Base-by-base conservation (phyloP, 2,888 invertebrate species). In the Margaritifera margaritifera region DNA sequence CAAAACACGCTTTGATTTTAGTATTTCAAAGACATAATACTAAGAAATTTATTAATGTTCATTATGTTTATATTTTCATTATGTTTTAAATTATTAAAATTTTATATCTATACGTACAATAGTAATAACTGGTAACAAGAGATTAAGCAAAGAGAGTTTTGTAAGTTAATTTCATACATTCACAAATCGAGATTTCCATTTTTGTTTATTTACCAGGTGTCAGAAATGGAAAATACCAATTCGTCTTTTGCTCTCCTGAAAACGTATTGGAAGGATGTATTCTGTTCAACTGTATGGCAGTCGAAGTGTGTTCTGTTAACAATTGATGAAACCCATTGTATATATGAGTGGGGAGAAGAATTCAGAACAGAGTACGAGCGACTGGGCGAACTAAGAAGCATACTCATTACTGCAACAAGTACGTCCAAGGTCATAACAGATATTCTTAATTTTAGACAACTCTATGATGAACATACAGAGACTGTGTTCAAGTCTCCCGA, bases 321-420 rank as follows among this genome's bases (percentile, higher is more conserved):
- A 31, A 66, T 77, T 55, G 71, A 77, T 56, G 74, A 78, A 62
- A 73, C 76, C 2, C 78, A 75, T 65, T 77, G 74, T 55, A 68
- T 78, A 18, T 77, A 76, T 18, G 78, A 75, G 62, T 75, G 76
- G 76, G 72, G 74, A 2, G 69, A 69, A 24, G 67, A 72, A 27
- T 76, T 74, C 54, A 50, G 76, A 24, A 59, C 62, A 50, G 75
- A 76, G 19, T 76, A 71, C 63, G 62, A 56, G 50, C 20, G 62
- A 27, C 31, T 74, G 42, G 53, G 65, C 27, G 64, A 71, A 22
- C 54, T 76, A 15, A 51, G 69, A 31, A 74, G 72, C 54, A 56
- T 72, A 51, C 64, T 71, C 31, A 27, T 74, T 15, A 71, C 71
- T 51, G 73, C 73, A 20, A 76, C 76, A 31, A 63, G 50, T 6